Base-by-base conservation (phyloP, 2,113 vertebrate genomes). In the Anas platyrhynchos region DNA sequence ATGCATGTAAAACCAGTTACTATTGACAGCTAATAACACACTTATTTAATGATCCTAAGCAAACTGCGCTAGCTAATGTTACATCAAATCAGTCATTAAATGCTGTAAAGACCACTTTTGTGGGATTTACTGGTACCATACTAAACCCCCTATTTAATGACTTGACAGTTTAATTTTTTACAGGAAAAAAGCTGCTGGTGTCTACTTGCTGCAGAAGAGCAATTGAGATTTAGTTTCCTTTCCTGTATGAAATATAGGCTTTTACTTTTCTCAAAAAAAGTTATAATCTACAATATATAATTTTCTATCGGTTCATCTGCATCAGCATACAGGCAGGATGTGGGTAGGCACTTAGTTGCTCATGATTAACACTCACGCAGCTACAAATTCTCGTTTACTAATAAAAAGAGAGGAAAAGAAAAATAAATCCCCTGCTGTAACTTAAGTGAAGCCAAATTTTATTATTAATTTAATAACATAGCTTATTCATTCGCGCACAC, bases 401-500 rank as follows among this genome's bases (percentile, higher is more conserved):
- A 83, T 92, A 95, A 91, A 88, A 84, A 88, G 61, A 83, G 32
- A 83, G 59, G 58, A 87, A 95, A 95, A 95, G 54, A 94, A 92
- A 96, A 95, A 92, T 82, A 74, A 31, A 67, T 58, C 27, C 48
- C 78, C 66, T 79, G 38, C 77, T 95, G 81, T 77, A 96, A 90
- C 75, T 89, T 84, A 72, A 93, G 62, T 38, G 54, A 94, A 89
- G 43, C 4, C 14, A 82, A 84, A 94, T 89, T 89, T 94, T 95
- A 81, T 91, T 74, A 91, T 93, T 93, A 95, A 97, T 96, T 88
- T 92, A 96, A 77, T 88, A 88, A 88, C 13, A 18, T 15, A 82
- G 62, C 83, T 93, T 95, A 69, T 84, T 97, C 94, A 89, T 85
- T 96, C 75, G 72, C 73, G 76, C 38, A 66, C n/a, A 74, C 34